Evolutionary conservation across 2,113 vertebrate species (phyloP).

Genomic region (Vombatus ursinus): DNA sequence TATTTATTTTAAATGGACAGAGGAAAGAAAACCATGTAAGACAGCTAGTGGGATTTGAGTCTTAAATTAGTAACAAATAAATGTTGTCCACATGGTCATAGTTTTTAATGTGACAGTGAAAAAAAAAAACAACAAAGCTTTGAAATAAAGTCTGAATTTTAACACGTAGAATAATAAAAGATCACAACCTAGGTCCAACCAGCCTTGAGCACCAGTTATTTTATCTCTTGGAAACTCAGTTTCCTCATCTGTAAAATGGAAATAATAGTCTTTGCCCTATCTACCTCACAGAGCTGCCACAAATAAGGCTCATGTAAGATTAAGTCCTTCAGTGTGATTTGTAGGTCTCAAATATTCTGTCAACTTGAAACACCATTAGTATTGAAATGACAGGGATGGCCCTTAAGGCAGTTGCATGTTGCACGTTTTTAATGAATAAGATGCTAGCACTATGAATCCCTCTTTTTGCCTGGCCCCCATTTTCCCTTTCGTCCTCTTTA

Average conservation of each 20-base stretch:
- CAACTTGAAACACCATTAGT: background rate
- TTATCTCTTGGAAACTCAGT: background rate
- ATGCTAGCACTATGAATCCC: background rate
- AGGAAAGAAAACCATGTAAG: constrained; percentile 15
- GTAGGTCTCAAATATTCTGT: background rate
- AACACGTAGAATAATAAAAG: constrained; percentile 2
- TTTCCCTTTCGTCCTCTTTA: background rate
- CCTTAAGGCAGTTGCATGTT: background rate
- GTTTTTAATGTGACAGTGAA: constrained; percentile 18
- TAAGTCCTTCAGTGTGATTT: background rate
- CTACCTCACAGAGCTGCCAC: background rate
- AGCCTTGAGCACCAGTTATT: background rate
- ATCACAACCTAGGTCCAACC: background rate
- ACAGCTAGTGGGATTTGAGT: background rate
- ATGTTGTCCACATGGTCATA: background rate
- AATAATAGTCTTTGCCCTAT: background rate
- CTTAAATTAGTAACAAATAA: constrained; percentile 35
- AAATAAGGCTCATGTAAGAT: background rate
- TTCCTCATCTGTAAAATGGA: background rate
- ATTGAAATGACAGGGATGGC: background rate
- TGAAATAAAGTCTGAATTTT: constrained; percentile 39
- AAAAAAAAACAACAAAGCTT: constrained; percentile 17
- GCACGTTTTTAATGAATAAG: background rate
- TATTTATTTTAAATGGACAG: constrained; percentile 40
- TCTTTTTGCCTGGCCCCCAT: background rate